Base-by-base conservation (phyloP, 2,888 invertebrate genomes). In the Maniola hyperantus region DNA sequence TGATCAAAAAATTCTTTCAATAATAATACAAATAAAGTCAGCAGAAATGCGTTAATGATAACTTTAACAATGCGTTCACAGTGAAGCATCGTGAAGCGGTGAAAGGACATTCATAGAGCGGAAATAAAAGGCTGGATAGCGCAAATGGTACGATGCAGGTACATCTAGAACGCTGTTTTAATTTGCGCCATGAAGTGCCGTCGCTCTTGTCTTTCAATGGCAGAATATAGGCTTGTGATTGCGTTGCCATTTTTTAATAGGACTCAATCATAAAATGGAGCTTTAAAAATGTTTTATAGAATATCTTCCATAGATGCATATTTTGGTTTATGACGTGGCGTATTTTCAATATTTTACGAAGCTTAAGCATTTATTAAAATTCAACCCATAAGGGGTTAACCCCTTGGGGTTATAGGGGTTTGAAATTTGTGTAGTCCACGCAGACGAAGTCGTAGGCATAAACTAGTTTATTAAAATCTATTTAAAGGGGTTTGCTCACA, bases 111-210 rank as follows among this genome's bases (percentile, higher is more conserved):
- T 26, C 57, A 33, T 62, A 18, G 53, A 62, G 53, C 26, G 33
- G 33, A 44, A n/a, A 62, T 42, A 53, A 61, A 62, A 62, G 62
- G 51, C 53, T 53, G 51, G 62, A 53, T 51, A 48, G 48, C 18
- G 36, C 36, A 61, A 61, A 51, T 51, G 34, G 34, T 36, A 60
- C 50, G 39, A 6, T 26, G 62, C 62, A 62, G 62, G 62, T 62
- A 62, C 62, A 62, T 53, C 53, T 15, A 44, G 62, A 53, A 42
- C 51, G 39, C 39, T 53, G 51, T 53, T 51, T 62, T 62, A 62
- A 62, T 62, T 62, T 62, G 42, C 53, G 53, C 62, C 62, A 42
- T 62, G 39, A 62, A 62, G 62, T 62, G 53, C 15, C 42, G 42
- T 5, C 53, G 26, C 62, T 53, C 39, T 62, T 26, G 62, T 62